Base-by-base conservation (phyloP, 1,140 invertebrate genomes). In the Bactericera cockerelli region DNA sequence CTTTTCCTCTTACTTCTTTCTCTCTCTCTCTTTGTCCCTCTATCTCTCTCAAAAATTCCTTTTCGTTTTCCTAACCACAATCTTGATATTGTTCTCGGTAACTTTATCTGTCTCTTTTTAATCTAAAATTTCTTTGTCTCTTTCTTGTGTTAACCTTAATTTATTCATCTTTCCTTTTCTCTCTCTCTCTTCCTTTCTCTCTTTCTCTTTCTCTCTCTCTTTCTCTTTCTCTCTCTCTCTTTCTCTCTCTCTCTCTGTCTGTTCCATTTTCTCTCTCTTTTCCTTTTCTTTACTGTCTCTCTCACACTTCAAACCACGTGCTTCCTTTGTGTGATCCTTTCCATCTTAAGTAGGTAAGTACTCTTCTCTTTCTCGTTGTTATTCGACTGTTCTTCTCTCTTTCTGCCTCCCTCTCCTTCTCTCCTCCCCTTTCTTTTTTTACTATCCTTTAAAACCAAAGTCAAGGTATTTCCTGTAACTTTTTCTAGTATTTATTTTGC, bases 351-450 rank as follows among this genome's bases (percentile, higher is more conserved):
- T n/a, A n/a, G n/a, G n/a, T n/a, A n/a, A n/a, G n/a, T n/a, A n/a
- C n/a, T n/a, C n/a, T n/a, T 31, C 28, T 31, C 28, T 31, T 31
- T 4, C 28, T 31, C n/a, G n/a, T n/a, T n/a, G n/a, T n/a, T n/a
- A n/a, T n/a, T n/a, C 53, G 10, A 13, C 53, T 10, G 19, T 19
- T 55, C 53, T 19, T 26, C 25, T 28, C 19, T 21, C 10, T 28
- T 26, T 57, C 56, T 25, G 22, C 25, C 2, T 57, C 56, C 28
- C 56, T 31, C 2, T 57, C 56, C 28, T 26, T 57, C 26, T 57
- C 21, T 31, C 56, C n/a, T 22, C n/a, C 54, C 54, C 24, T 26
- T 14, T 24, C 54, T 14, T 55, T 24, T 14, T 55, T 55, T 22
- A 55, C 24, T 25, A 14, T 11, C 1, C 53, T 10, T 19, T 55